Evolutionary conservation across 2,888 invertebrate genomes (phyloP).

Genomic region (Anthrax anthrax): DNA sequence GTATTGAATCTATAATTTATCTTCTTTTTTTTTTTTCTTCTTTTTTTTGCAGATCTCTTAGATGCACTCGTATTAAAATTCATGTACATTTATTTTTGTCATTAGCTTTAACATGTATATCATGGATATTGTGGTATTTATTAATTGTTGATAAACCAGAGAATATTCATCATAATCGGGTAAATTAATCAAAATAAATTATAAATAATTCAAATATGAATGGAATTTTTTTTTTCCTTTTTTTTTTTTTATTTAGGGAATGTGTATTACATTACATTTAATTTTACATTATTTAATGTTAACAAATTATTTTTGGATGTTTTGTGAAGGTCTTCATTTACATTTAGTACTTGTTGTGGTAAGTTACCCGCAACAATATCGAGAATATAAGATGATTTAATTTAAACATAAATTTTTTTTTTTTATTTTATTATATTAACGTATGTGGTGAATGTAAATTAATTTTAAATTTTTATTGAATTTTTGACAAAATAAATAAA

Average conservation of each 20-base stretch:
- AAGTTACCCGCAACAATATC: no score
- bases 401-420: no score
- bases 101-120: slow-evolving; percentile 55
- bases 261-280: slow-evolving; percentile 57
- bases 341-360: slow-evolving; percentile 61
- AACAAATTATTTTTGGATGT: slow-evolving; percentile 75
- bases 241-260: slow-evolving; percentile 35
- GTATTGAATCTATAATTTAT: no score
- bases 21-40: no score
- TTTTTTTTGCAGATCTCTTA: slow-evolving; percentile 38
- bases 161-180: slow-evolving; percentile 45
- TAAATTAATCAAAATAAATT: slow-evolving; percentile 22
- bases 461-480: no score
- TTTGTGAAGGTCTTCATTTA: slow-evolving; percentile 62
- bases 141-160: slow-evolving; percentile 42
- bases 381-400: no score
- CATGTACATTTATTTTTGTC: slow-evolving; percentile 65
- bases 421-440: no score
- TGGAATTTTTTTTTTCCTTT: no score
- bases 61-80: slow-evolving; percentile 59
- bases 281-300: slow-evolving; percentile 58
- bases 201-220: no score
- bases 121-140: slow-evolving; percentile 65
- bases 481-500: no score
- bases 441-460: no score